Conservation (phyloP, 2,888 invertebrate species). For the Acleris literana region DNA sequence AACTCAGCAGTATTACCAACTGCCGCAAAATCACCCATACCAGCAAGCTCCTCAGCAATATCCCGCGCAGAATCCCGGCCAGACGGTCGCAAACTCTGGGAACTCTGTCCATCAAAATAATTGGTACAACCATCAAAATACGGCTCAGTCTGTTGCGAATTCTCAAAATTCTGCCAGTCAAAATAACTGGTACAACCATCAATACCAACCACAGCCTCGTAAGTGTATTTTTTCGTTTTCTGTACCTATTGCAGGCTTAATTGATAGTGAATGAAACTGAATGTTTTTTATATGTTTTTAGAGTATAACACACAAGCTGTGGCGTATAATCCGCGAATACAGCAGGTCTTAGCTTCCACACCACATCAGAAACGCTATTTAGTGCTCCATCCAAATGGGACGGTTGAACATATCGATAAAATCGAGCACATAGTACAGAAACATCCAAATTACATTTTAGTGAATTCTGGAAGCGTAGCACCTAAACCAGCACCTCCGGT, state of each 20-base stretch:
- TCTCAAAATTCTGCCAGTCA: no score
- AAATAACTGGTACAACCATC: slow-evolving; percentile 1
- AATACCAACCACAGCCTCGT: slow-evolving; percentile 2
- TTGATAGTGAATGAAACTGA: not conserved
- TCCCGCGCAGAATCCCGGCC: not conserved
- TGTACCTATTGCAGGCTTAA: not conserved
- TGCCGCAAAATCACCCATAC: slow-evolving; percentile 12
- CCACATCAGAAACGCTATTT: slow-evolving; percentile 47
- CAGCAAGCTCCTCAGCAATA: slow-evolving; percentile 8
- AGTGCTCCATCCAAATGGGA: slow-evolving; percentile 57
- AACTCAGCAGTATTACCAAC: slow-evolving; percentile 26
- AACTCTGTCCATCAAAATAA: slow-evolving; percentile 5
- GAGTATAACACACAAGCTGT: slow-evolving; percentile 21
- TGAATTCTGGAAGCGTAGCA: slow-evolving; percentile 39
- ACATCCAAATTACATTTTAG: slow-evolving; percentile 48
- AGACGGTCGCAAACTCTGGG: not conserved
- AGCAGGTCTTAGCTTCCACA: slow-evolving; percentile 41
- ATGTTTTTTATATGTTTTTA: slow-evolving; percentile 19
- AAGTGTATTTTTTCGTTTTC: slow-evolving; percentile 2
- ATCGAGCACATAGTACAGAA: slow-evolving; percentile 44
- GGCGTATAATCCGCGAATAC: slow-evolving; percentile 22
- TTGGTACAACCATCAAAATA: slow-evolving; percentile 1
- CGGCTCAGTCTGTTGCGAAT: not conserved
- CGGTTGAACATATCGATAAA: slow-evolving; percentile 52
- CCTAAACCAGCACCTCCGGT: not conserved